Evolutionary conservation across 2,797 vertebrate species (phyloP).

Genomic region (Poecilia velifera): DNA sequence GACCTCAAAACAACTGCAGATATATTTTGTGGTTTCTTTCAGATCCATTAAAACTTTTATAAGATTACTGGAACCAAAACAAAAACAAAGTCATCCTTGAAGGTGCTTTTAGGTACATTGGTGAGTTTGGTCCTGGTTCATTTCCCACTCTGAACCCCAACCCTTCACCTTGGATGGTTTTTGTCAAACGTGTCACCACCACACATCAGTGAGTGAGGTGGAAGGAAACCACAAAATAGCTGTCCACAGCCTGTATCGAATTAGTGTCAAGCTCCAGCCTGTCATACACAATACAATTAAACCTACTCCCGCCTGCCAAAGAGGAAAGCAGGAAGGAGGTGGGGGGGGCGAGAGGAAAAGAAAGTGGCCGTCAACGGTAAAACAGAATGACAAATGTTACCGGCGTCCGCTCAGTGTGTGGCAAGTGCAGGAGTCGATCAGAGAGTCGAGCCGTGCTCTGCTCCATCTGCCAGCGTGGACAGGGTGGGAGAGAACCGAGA

Average conservation of each 20-base stretch:
- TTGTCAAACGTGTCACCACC: constrained; percentile 71
- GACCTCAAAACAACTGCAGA: constrained; percentile 57
- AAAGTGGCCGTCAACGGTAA: constrained; percentile 58
- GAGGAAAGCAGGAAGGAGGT: constrained; percentile 39
- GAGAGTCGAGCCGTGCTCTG: constrained; percentile 34
- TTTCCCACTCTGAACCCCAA: neutral
- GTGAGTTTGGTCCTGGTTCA: neutral
- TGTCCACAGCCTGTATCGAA: constrained; percentile 70
- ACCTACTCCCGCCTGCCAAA: constrained; percentile 71
- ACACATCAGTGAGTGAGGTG: constrained; percentile 71
- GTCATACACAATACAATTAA: constrained; percentile 79
- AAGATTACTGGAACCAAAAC: neutral
- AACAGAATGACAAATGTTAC: constrained; percentile 63
- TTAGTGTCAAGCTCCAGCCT: constrained; percentile 73
- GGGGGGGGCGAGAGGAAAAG: constrained; percentile 1
- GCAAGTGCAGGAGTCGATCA: constrained; percentile 70
- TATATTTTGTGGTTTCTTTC: constrained; percentile 52
- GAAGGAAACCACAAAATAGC: constrained; percentile 75
- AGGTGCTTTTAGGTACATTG: constrained; percentile 1
- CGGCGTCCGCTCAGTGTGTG: constrained; percentile 70
- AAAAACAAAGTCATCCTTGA: neutral
- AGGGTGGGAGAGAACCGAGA: constrained; percentile 57
- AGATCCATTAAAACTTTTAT: constrained; percentile 17
- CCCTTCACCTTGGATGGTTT: constrained; percentile 59
- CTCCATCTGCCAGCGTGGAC: constrained; percentile 59